A percentile compares a stretch with the other conserved stretches of the same genome.
Conservation (phyloP, 2,797 vertebrate species). For the Calcarius lapponicus region DNA sequence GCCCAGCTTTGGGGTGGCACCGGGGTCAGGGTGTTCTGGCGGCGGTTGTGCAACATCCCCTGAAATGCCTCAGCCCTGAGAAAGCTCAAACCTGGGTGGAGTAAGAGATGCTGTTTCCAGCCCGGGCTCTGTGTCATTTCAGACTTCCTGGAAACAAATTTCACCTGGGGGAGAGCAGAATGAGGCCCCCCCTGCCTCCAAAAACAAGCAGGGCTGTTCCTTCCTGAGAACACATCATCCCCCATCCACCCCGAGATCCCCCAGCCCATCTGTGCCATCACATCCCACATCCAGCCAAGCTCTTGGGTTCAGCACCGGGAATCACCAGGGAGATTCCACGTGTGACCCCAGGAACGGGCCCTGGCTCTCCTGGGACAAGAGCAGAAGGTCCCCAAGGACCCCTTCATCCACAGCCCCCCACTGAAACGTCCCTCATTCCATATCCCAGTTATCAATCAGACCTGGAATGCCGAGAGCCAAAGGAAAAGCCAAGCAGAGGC, state of each 20-base stretch:
- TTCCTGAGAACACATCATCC: background rate
- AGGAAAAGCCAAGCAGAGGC: slow-evolving; percentile 47
- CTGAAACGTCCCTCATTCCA: rapidly evolving
- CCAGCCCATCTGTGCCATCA: background rate
- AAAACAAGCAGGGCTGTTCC: background rate
- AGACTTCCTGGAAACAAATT: background rate
- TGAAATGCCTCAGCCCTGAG: background rate
- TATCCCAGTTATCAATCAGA: rapidly evolving
- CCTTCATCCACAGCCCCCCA: rapidly evolving
- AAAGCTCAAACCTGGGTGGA: background rate
- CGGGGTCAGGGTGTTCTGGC: rapidly evolving
- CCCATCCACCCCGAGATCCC: rapidly evolving
- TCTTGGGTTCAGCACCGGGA: rapidly evolving
- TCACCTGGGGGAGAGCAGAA: background rate
- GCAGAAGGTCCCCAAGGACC: too few species aligned
- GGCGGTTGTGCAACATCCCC: background rate
- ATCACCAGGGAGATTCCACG: rapidly evolving
- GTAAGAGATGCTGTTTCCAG: rapidly evolving
- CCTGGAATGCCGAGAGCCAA: background rate
- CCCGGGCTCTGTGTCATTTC: background rate
- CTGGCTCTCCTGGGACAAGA: too few species aligned
- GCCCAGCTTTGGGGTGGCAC: background rate
- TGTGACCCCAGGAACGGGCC: rapidly evolving
- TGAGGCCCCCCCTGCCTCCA: background rate
- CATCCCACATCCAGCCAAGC: background rate